A percentile compares a stretch with the other conserved stretches of the same genome.
phyloP scores from a whole-genome alignment of 2,888 invertebrate species.

The Platynereis dumerilii region DNA sequence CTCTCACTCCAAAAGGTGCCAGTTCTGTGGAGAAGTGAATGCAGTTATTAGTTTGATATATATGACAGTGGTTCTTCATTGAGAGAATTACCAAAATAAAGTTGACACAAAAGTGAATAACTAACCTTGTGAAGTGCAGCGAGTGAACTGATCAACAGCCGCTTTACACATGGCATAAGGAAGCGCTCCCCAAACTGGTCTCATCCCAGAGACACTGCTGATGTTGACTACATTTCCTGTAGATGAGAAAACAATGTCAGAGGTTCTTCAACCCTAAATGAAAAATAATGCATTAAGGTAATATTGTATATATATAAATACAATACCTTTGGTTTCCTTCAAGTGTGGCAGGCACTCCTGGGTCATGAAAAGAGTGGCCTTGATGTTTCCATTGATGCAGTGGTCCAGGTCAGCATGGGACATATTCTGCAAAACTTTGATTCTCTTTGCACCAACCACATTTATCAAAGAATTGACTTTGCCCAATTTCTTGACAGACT shows the following conservation, averaged over 20 bases:
- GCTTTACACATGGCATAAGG: constrained; percentile 11
- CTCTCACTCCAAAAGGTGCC: constrained; percentile 4
- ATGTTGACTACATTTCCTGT: constrained; percentile 13
- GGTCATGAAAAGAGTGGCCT: constrained; percentile 15
- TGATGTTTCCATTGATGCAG: constrained; percentile 15
- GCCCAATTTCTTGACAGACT: background rate
- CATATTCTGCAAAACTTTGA: constrained; percentile 5
- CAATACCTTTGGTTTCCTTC: constrained; percentile 8
- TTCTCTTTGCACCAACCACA: constrained; percentile 6
- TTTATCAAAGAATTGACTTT: background rate
- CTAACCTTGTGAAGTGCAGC: constrained; percentile 5
- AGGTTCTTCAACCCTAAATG: no score
- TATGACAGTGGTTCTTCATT: no score
- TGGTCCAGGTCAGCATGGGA: constrained; percentile 6
- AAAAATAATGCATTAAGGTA: no score
- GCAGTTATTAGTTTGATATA: no score
- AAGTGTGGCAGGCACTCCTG: constrained; percentile 13
- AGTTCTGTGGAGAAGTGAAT: background rate
- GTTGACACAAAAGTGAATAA: background rate
- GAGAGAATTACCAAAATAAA: no score
- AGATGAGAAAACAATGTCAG: no score
- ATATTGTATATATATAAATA: no score
- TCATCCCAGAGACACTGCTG: constrained; percentile 11
- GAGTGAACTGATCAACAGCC: constrained; percentile 16
- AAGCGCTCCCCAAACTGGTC: constrained; percentile 10